Evolutionary conservation across 2,797 vertebrate genomes (phyloP).

Genomic region (Scolopax bukidnonensis): DNA sequence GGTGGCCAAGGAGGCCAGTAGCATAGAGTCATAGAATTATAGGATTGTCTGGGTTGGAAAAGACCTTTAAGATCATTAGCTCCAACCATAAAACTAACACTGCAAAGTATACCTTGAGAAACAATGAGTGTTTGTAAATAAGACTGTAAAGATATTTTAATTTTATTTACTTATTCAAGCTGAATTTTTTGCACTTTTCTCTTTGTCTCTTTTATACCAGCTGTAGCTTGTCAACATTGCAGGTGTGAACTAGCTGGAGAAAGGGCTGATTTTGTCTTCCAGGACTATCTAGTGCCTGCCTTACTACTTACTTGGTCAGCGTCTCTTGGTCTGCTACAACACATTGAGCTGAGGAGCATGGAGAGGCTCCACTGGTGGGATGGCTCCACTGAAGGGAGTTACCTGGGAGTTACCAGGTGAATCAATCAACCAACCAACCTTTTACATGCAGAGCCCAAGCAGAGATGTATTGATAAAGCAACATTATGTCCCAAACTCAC

Average conservation of each 20-base stretch:
- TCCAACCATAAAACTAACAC: too few species aligned
- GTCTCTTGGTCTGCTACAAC: background rate
- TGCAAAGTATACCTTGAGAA: background rate
- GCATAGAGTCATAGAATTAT: background rate
- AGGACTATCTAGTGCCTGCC: background rate
- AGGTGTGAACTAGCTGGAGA: background rate
- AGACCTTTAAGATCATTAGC: too few species aligned
- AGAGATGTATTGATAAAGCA: background rate
- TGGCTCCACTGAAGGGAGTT: background rate
- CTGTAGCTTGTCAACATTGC: background rate
- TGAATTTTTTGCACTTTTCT: background rate
- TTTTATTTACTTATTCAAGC: background rate
- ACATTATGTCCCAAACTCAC: background rate
- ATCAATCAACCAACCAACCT: background rate
- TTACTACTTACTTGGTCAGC: background rate
- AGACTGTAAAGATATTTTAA: background rate
- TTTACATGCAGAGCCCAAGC: background rate
- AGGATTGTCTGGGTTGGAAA: too few species aligned
- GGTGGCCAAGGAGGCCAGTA: background rate
- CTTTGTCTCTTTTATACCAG: background rate
- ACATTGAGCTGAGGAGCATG: rapidly evolving
- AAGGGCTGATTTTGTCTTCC: background rate
- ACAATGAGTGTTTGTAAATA: background rate
- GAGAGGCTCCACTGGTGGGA: background rate
- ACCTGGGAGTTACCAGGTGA: background rate